These are phyloP conservation scores for Phrynocephalus guinanensis DNA, from an alignment of 2,797 vertebrate species.

Conservation along the genomic window DNA sequence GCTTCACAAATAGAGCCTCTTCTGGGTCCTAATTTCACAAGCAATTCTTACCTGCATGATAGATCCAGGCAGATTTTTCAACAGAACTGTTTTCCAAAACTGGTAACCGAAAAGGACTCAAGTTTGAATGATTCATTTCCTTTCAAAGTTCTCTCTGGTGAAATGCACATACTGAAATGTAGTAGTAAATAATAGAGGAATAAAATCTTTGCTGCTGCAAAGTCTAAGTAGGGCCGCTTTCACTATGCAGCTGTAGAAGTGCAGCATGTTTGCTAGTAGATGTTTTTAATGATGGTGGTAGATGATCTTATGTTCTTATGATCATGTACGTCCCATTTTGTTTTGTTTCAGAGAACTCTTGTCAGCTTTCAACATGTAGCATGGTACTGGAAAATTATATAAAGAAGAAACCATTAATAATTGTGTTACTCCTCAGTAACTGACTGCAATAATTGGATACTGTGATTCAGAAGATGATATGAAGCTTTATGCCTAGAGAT, in stretches of 20 bases:
- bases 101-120: neutral
- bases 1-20: no score
- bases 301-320: no score
- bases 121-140: neutral
- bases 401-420: neutral
- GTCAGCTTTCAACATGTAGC: neutral
- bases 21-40: neutral
- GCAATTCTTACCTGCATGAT: neutral
- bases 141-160: no score
- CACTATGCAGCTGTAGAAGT: neutral
- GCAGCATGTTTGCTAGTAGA: neutral
- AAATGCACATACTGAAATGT: neutral
- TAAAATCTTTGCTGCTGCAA: neutral
- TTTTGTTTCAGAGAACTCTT: neutral
- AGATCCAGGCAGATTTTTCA: neutral
- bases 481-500: neutral
- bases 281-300: neutral
- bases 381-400: neutral
- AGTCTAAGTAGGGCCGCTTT: neutral
- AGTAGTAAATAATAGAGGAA: neutral
- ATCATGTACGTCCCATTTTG: neutral
- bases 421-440: neutral
- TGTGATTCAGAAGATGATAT: neutral
- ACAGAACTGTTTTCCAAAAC: neutral
- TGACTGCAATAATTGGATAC: neutral